A percentile compares a stretch with the other conserved stretches of the same genome.
These are phyloP conservation scores for Drosophila ezoana DNA, from an alignment of 2,888 invertebrate species.

Conservation along the genomic window DNA sequence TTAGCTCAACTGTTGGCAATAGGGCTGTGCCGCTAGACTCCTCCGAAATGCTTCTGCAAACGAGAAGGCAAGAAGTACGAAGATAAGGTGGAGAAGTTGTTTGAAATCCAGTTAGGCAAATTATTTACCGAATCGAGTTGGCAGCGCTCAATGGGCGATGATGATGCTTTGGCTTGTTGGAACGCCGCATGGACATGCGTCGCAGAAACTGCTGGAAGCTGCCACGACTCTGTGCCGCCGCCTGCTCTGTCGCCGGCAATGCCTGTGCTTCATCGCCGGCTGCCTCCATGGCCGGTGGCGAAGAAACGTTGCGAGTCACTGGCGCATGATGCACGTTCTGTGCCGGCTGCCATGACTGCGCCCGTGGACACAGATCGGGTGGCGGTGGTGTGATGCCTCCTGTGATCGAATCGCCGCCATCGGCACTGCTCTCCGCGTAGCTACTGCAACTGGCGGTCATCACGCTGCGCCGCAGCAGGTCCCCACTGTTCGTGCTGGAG, in stretches of 20 bases:
- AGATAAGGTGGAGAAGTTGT: not conserved
- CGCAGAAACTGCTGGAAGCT: slow-evolving; percentile 84
- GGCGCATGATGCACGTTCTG: slow-evolving; percentile 78
- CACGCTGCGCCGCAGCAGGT: slow-evolving; percentile 71
- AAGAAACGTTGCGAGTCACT: slow-evolving; percentile 86
- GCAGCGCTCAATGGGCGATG: slow-evolving; percentile 80
- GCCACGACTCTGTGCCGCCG: slow-evolving; percentile 52
- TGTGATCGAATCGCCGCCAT: slow-evolving; percentile 49
- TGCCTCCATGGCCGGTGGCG: slow-evolving; percentile 84
- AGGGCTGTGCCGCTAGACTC: slow-evolving; percentile 66
- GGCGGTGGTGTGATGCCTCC: slow-evolving; percentile 18
- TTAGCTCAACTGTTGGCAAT: slow-evolving; percentile 69
- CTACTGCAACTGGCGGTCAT: slow-evolving; percentile 79
- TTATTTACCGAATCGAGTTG: slow-evolving; percentile 84
- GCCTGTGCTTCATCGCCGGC: slow-evolving; percentile 7
- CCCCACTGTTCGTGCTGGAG: slow-evolving; percentile 69
- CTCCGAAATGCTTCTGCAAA: slow-evolving; percentile 79
- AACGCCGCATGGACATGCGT: slow-evolving; percentile 84
- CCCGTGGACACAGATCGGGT: slow-evolving; percentile 54
- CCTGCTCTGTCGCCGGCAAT: slow-evolving; percentile 2
- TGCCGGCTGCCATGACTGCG: slow-evolving; percentile 83
- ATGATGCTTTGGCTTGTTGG: slow-evolving; percentile 77
- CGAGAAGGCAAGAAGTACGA: not conserved
- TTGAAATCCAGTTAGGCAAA: not conserved
- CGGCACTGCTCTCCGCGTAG: slow-evolving; percentile 68